These are phyloP conservation scores for Erythrocercus mccallii DNA, from an alignment of 2,113 vertebrate genomes.

Conservation along the genomic window DNA sequence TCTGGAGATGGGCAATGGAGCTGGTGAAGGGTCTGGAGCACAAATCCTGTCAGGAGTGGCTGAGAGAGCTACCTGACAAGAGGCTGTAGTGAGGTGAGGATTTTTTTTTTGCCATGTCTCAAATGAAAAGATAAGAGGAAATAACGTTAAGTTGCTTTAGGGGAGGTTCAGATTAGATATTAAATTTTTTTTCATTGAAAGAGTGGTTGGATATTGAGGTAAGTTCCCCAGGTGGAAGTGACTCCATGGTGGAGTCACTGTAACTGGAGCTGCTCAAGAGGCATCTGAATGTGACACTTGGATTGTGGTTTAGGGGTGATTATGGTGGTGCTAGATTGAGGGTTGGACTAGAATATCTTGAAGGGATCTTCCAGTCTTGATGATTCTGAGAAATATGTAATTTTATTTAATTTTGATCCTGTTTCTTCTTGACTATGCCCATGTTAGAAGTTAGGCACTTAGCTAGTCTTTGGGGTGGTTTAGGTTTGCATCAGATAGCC, in stretches of 20 bases:
- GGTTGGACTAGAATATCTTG: not conserved
- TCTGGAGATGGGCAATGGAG: accelerated
- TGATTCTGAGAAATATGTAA: not conserved
- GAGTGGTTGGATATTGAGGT: not conserved
- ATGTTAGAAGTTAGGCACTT: not conserved
- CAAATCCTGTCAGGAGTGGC: not conserved
- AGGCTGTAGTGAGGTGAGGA: not conserved
- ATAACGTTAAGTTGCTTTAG: accelerated
- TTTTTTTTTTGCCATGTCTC: not conserved
- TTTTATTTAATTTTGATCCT: not conserved
- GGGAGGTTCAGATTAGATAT: not conserved
- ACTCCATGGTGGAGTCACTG: not conserved
- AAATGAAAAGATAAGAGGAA: not conserved
- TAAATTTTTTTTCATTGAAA: not conserved
- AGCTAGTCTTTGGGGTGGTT: not conserved
- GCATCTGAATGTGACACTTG: not conserved
- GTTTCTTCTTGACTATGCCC: not conserved
- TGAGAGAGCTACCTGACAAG: not conserved
- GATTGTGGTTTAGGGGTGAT: not conserved
- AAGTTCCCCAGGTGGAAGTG: not conserved
- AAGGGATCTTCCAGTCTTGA: not conserved
- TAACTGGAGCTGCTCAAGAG: not conserved
- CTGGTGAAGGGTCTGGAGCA: not conserved
- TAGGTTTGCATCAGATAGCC: not conserved
- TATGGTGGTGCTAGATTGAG: not conserved